phyloP scores from a whole-genome alignment of 2,888 invertebrate species.

The Drosophila lacicola region DNA sequence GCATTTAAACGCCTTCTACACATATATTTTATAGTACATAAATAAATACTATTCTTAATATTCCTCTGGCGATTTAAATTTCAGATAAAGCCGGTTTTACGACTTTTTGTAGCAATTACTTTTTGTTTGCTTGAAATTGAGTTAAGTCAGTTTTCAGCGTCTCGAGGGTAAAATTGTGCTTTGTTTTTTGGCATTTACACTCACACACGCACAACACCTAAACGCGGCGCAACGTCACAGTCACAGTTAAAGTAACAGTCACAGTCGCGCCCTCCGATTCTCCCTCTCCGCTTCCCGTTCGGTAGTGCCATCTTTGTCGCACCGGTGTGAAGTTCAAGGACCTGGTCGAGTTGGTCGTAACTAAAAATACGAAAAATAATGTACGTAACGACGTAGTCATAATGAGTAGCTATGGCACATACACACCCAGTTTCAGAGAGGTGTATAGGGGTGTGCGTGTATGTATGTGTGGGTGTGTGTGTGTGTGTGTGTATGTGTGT shows the following conservation, averaged over 20 bases:
- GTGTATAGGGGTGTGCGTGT: neutral
- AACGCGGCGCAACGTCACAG: slow-evolving; percentile 6
- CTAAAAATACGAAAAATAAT: slow-evolving; percentile 61
- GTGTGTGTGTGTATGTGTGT: slow-evolving; percentile 44
- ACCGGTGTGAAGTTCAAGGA: slow-evolving; percentile 62
- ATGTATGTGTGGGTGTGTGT: slow-evolving; percentile 36
- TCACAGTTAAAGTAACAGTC: slow-evolving; percentile 13
- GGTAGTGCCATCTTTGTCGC: neutral
- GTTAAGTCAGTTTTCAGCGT: neutral
- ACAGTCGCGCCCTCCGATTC: slow-evolving; percentile 7
- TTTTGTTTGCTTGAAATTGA: neutral
- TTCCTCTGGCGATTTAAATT: too few species aligned
- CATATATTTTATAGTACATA: too few species aligned
- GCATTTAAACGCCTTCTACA: too few species aligned
- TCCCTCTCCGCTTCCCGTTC: neutral
- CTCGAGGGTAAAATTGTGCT: slow-evolving; percentile 5
- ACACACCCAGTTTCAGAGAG: slow-evolving; percentile 36
- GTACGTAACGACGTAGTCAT: slow-evolving; percentile 62
- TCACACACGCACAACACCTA: slow-evolving; percentile 13
- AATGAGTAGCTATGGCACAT: slow-evolving; percentile 68
- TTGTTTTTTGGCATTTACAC: neutral
- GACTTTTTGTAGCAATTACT: slow-evolving; percentile 1
- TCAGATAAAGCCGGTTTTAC: neutral
- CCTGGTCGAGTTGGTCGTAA: slow-evolving; percentile 44
- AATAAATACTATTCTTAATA: too few species aligned